Evolutionary conservation across 1,140 invertebrate genomes (phyloP).

Genomic region (Atta colombica): DNA sequence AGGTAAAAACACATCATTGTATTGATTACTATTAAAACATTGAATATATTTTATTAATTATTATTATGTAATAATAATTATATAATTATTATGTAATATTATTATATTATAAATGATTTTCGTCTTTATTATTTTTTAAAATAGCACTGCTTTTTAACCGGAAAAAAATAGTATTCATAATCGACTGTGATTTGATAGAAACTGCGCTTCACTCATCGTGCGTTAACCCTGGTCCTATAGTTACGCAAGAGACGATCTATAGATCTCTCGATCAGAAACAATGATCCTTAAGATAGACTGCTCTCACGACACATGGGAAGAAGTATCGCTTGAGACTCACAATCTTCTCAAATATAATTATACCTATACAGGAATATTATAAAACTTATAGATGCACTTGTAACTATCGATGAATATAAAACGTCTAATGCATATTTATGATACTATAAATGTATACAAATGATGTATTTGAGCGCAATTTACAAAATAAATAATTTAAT

Average conservation of each 20-base stretch:
- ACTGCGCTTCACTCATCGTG: constrained; percentile 62
- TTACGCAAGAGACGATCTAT: constrained; percentile 49
- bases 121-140: background rate
- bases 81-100: background rate
- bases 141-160: background rate
- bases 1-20: background rate
- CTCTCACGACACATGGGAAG: constrained; percentile 69
- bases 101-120: background rate
- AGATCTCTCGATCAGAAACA: constrained; percentile 54
- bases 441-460: no score
- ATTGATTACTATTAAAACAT: background rate
- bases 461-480: background rate
- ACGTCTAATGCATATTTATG: background rate
- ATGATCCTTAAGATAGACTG: constrained; percentile 58
- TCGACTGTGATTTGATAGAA: constrained; percentile 61
- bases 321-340: constrained; percentile 34
- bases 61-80: background rate
- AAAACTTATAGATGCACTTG: background rate
- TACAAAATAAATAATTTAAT: background rate
- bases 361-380: background rate
- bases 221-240: constrained; percentile 65
- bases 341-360: constrained; percentile 24
- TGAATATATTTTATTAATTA: constrained; percentile 9
- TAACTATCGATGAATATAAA: background rate
- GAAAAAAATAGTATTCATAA: constrained; percentile 53